Percentiles rank a stretch among this genome's conserved stretches.
phyloP scores from a whole-genome alignment of 64 coral and sea anemone species.

The Hydrozoanthus tunicans region DNA sequence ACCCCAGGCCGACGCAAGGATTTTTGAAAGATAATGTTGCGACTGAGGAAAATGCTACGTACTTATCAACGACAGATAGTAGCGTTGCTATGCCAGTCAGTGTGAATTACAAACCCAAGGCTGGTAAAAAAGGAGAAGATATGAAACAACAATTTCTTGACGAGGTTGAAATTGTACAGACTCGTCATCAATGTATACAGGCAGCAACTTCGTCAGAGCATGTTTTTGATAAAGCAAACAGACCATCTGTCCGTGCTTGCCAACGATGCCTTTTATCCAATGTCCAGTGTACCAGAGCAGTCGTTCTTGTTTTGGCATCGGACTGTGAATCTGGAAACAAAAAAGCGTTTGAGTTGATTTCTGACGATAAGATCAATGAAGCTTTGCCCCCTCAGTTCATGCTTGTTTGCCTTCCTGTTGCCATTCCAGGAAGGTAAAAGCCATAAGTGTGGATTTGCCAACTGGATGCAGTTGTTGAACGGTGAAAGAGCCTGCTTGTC shows the following conservation, averaged over 20 bases:
- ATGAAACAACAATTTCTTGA: slow-evolving; percentile 72
- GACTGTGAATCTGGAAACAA: slow-evolving; percentile 74
- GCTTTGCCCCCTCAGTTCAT: slow-evolving; percentile 41
- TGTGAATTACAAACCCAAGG: slow-evolving; percentile 50
- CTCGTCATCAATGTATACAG: slow-evolving; percentile 26
- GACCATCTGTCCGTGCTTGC: slow-evolving; percentile 19
- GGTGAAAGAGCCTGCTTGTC: slow-evolving; percentile 57
- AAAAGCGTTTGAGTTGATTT: slow-evolving; percentile 62
- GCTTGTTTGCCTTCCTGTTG: slow-evolving; percentile 46
- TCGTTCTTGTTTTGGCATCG: slow-evolving; percentile 55
- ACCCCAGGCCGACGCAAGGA: slow-evolving; percentile 57
- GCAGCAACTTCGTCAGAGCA: neutral
- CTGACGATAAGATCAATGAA: slow-evolving; percentile 38
- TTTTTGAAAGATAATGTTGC: slow-evolving; percentile 56
- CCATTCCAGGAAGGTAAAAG: slow-evolving; percentile 64
- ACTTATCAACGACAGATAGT: slow-evolving; percentile 65
- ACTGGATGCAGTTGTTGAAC: slow-evolving; percentile 50
- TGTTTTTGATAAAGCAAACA: slow-evolving; percentile 26
- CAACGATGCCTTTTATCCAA: slow-evolving; percentile 37
- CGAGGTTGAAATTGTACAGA: slow-evolving; percentile 27
- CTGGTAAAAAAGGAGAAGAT: slow-evolving; percentile 61
- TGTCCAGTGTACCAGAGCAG: slow-evolving; percentile 30
- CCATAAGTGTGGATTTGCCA: slow-evolving; percentile 53
- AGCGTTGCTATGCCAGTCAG: slow-evolving; percentile 56
- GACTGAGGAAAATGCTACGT: slow-evolving; percentile 70